Evolutionary conservation across 2,797 vertebrate genomes (phyloP), one percentile per base, ranked within the genome.

Genomic region (Telmatherina bonti): DNA sequence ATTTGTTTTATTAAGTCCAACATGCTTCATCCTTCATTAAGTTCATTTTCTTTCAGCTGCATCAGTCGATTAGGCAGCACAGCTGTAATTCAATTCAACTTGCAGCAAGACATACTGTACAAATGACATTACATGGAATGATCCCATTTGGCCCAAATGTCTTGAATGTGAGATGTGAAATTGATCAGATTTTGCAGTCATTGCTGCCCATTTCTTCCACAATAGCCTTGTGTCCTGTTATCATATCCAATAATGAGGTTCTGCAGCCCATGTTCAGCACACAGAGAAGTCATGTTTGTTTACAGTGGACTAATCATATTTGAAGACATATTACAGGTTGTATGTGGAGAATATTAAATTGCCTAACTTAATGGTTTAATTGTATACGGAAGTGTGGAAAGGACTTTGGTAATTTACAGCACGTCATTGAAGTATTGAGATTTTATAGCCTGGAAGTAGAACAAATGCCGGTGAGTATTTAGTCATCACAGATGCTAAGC

Each of bases 261-360:
- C 64, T 53, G 30, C 29, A 67, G 49, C 85, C 84, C 76, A 71
- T 86, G 82, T 81, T 64, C 15, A 45, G 49, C 20, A 81, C 58
- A 64, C 61, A 27, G 49, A 47, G 60, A 71, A 43, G 22, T 55
- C 5, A 15, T 51, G 35, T 26, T 0, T 3, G 57, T 51, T 54
- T 31, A 2, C 45, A 47, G 43, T 59, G 5, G 60, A n/a, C 51
- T 53, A 52, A 51, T 63, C 13, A 61, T 18, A 51, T 24, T 52
- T 52, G 12, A 52, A 13, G 49, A 22, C 45, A 22, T 47, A 10
- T 11, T 22, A n/a, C n/a, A 47, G 45, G 45, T 47, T 47, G 45
- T 22, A 47, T 47, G n/a, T 47, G 45, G n/a, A 22, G 20, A 47
- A n/a, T 8, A 22, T 47, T 47, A 47, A 47, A 45, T 45, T 45